phyloP scores from a whole-genome alignment of 2,888 invertebrate genomes.

The Vesta saturnalis region DNA sequence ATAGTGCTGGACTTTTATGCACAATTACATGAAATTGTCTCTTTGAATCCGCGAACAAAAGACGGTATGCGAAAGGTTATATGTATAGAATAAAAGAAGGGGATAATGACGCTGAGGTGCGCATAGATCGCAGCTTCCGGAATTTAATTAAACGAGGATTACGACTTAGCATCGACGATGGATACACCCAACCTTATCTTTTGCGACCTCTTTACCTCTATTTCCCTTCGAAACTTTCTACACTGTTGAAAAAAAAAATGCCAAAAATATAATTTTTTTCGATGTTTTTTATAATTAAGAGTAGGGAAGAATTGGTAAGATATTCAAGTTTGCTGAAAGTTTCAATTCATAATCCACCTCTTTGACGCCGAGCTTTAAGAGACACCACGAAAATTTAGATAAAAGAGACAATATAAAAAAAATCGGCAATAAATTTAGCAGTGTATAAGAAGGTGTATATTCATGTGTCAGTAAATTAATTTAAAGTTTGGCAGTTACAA shows the following conservation, averaged over 20 bases:
- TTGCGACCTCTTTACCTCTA: constrained; percentile 27
- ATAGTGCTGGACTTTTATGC: constrained; percentile 57
- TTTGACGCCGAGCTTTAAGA: too few relatives aligned
- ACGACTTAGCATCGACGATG: constrained; percentile 48
- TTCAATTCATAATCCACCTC: too few relatives aligned
- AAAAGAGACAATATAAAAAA: not conserved
- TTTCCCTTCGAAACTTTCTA: constrained; percentile 17
- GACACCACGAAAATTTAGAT: too few relatives aligned
- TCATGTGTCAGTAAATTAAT: constrained; percentile 56
- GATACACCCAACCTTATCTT: constrained; percentile 38
- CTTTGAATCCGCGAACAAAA: constrained; percentile 57
- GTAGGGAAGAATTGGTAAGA: too few relatives aligned
- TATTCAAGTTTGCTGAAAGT: too few relatives aligned
- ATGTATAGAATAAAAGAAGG: constrained; percentile 61
- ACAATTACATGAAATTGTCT: constrained; percentile 60
- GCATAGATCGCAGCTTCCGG: constrained; percentile 56
- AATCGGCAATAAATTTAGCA: constrained; percentile 18
- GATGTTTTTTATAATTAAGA: too few relatives aligned
- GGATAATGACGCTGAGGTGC: constrained; percentile 60
- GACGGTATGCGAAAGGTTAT: constrained; percentile 62
- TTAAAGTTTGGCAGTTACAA: constrained; percentile 58
- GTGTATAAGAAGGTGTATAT: constrained; percentile 40
- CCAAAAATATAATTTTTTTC: not conserved
- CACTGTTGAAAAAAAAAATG: constrained; percentile 2
- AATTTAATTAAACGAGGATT: constrained; percentile 63